A percentile compares a stretch with the other conserved stretches of the same genome.
Evolutionary conservation across 2,797 vertebrate species (phyloP).

Genomic region (Gallinago stenura): DNA sequence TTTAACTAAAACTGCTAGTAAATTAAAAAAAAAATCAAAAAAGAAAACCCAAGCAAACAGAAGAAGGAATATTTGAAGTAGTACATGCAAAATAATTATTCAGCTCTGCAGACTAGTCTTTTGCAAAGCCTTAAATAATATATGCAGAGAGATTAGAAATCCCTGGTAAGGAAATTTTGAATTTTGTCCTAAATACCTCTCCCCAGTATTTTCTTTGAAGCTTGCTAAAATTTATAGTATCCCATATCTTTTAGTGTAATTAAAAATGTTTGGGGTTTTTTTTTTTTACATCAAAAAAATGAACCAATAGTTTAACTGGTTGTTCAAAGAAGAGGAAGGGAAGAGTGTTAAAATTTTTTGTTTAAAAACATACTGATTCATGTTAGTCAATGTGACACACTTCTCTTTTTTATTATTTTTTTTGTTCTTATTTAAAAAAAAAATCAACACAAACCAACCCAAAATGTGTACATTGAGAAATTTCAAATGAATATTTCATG

Average conservation of each 20-base stretch:
- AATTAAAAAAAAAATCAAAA: background rate
- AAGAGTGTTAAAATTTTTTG: background rate
- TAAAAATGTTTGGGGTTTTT: background rate
- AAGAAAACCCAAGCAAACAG: background rate
- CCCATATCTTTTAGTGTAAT: background rate
- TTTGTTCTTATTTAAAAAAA: background rate
- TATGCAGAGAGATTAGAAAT: slow-evolving; percentile 37
- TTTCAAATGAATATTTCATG: background rate
- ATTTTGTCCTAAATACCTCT: background rate
- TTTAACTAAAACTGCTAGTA: background rate
- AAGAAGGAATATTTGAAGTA: slow-evolving; percentile 18
- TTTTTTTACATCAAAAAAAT: slow-evolving; percentile 20
- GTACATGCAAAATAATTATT: slow-evolving; percentile 46
- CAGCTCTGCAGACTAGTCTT: background rate
- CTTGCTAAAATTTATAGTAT: background rate
- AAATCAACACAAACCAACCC: background rate
- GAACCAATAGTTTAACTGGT: background rate
- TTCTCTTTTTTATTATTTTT: no score
- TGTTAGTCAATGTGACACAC: background rate
- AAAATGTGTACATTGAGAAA: background rate
- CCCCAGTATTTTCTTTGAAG: slow-evolving; percentile 16
- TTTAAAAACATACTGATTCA: background rate
- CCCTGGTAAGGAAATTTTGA: slow-evolving; percentile 31
- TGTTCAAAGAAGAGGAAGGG: background rate
- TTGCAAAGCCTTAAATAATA: slow-evolving; percentile 57